A percentile compares a stretch with the other conserved stretches of the same genome.
These are phyloP conservation scores for Aspidoscelis tigris DNA, from an alignment of 2,113 vertebrate genomes.

Conservation along the genomic window DNA sequence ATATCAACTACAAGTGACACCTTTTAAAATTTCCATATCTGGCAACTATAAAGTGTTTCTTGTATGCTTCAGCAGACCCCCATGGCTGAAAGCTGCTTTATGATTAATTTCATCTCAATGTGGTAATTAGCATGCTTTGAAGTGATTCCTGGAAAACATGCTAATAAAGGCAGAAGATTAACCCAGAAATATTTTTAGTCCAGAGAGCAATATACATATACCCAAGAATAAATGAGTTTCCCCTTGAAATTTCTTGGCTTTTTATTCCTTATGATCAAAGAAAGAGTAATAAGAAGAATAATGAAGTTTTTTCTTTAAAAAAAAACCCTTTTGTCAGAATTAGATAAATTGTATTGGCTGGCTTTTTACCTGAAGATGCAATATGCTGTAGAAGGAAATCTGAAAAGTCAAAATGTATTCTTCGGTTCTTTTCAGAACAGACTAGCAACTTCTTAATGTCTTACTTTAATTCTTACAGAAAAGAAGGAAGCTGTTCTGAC, in stretches of 20 bases:
- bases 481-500: conserved; percentile 53
- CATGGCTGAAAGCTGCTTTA: conserved; percentile 67
- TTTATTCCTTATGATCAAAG: conserved; percentile 34
- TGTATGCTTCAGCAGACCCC: conserved; percentile 65
- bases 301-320: background rate
- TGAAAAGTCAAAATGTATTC: background rate
- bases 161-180: conserved; percentile 65
- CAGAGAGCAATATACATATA: conserved; percentile 49
- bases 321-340: background rate
- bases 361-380: background rate
- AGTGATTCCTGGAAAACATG: conserved; percentile 67
- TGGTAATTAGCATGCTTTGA: conserved; percentile 75
- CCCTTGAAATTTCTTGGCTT: conserved; percentile 41
- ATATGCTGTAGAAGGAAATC: background rate
- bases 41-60: conserved; percentile 61
- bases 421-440: background rate
- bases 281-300: conserved; percentile 11
- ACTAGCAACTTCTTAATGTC: background rate
- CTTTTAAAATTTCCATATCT: conserved; percentile 73
- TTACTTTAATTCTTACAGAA: conserved; percentile 41
- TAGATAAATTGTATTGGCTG: background rate
- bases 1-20: conserved; percentile 62
- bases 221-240: conserved; percentile 56
- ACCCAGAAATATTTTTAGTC: conserved; percentile 65
- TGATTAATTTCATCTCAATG: conserved; percentile 78